phyloP scores from a whole-genome alignment of 2,888 invertebrate species.

The Conistra vaccinii region DNA sequence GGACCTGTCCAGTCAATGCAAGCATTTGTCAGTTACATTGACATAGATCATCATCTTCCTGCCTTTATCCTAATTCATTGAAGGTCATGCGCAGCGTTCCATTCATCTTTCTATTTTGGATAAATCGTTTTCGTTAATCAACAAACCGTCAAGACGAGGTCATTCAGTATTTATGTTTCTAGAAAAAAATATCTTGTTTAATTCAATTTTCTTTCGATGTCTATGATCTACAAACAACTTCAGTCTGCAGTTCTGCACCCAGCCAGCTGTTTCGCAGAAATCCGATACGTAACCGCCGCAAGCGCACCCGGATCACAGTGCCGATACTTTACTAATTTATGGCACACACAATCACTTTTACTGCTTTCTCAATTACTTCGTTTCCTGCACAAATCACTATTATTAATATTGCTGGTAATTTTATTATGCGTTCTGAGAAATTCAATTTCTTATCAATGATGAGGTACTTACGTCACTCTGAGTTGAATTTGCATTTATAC shows the following conservation, averaged over 20 bases:
- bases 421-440: slow-evolving; percentile 42
- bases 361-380: slow-evolving; percentile 58
- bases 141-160: no score
- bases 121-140: background rate
- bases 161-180: no score
- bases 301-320: slow-evolving; percentile 52
- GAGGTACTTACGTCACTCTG: background rate
- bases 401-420: slow-evolving; percentile 46
- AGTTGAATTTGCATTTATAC: slow-evolving; percentile 10
- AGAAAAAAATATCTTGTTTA: no score
- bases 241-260: background rate
- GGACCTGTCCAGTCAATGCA: no score
- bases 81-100: background rate
- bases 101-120: background rate
- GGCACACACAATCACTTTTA: slow-evolving; percentile 61
- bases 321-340: slow-evolving; percentile 61
- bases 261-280: slow-evolving; percentile 77
- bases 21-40: no score
- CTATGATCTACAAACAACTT: slow-evolving; percentile 5
- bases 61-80: background rate
- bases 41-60: background rate
- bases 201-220: background rate
- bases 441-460: slow-evolving; percentile 43
- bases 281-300: slow-evolving; percentile 65
- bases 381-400: slow-evolving; percentile 55